Evolutionary conservation across 2,888 invertebrate genomes (phyloP).

Genomic region (Torymus tubicola): DNA sequence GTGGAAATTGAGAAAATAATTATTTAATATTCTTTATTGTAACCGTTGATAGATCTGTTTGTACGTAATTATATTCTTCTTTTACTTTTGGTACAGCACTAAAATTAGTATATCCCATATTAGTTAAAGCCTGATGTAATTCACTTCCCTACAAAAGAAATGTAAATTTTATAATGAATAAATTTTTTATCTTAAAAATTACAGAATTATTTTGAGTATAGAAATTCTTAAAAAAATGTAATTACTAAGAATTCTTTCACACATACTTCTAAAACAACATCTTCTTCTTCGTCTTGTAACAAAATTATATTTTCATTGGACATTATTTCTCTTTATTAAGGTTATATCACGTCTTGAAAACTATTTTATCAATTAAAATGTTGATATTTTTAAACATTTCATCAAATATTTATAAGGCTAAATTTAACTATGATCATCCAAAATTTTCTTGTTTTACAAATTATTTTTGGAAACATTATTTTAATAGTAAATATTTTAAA

Average conservation of each 20-base stretch:
- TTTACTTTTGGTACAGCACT: conserved; percentile 62
- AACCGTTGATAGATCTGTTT: conserved; percentile 19
- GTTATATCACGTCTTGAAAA: conserved; percentile 10
- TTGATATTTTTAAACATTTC: too few species aligned
- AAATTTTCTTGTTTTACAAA: too few species aligned
- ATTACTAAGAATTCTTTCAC: conserved; percentile 14
- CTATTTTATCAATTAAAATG: too few species aligned
- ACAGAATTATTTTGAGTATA: not conserved
- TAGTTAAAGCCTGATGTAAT: conserved; percentile 66
- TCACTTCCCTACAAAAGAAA: conserved; percentile 67
- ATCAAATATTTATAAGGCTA: too few species aligned
- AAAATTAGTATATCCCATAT: conserved; percentile 70
- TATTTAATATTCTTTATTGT: conserved; percentile 26
- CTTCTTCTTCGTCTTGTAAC: conserved; percentile 66
- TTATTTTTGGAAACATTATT: too few species aligned
- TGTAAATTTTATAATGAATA: conserved; percentile 7
- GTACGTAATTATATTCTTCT: conserved; percentile 40
- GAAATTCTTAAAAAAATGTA: not conserved
- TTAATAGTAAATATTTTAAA: too few species aligned
- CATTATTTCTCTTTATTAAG: conserved; percentile 34
- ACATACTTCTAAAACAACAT: conserved; percentile 69
- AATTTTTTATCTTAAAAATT: not conserved
- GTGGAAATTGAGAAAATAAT: not conserved
- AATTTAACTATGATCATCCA: too few species aligned
- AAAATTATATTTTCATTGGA: conserved; percentile 25